Percentiles rank a stretch among this genome's conserved stretches.
Evolutionary conservation across 2,888 invertebrate species (phyloP).

Genomic region (Timema cristinae): DNA sequence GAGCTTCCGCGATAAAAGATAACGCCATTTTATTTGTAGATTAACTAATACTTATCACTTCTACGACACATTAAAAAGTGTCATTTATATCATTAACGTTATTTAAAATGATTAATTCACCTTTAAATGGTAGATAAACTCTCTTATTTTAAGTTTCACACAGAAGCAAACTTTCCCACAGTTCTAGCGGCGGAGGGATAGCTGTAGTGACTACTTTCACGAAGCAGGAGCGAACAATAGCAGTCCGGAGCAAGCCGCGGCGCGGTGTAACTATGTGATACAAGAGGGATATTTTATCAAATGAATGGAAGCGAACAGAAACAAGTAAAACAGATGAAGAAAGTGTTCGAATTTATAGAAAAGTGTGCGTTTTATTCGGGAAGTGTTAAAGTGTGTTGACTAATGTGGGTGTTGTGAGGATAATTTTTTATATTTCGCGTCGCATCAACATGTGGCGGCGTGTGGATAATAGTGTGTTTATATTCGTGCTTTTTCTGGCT

Average conservation of each 20-base stretch:
- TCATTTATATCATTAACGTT: no score
- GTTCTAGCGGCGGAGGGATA: conserved; percentile 37
- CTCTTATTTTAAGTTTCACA: conserved; percentile 16
- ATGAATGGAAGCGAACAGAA: conserved; percentile 12
- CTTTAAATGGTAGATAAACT: no score
- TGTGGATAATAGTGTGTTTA: conserved; percentile 26
- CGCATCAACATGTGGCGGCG: conserved; percentile 26
- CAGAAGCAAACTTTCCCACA: conserved; percentile 33
- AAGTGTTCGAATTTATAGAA: neutral
- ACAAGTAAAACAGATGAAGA: conserved; percentile 4
- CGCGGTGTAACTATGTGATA: conserved; percentile 7
- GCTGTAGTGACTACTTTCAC: conserved; percentile 44
- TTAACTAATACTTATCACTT: no score
- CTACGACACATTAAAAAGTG: no score
- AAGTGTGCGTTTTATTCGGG: conserved; percentile 19
- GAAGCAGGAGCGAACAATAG: conserved; percentile 47
- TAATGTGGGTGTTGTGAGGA: conserved; percentile 24
- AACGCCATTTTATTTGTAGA: conserved; percentile 2
- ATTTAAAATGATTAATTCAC: no score
- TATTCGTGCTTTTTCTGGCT: conserved; percentile 20
- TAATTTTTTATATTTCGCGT: conserved; percentile 21
- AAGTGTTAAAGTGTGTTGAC: conserved; percentile 24
- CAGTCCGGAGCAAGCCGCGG: conserved; percentile 22
- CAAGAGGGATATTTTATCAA: neutral
- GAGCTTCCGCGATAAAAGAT: conserved; percentile 22